Evolutionary conservation across 2,797 vertebrate species (phyloP), one percentile per base, ranked within the genome.

Genomic region (Natrix natrix): DNA sequence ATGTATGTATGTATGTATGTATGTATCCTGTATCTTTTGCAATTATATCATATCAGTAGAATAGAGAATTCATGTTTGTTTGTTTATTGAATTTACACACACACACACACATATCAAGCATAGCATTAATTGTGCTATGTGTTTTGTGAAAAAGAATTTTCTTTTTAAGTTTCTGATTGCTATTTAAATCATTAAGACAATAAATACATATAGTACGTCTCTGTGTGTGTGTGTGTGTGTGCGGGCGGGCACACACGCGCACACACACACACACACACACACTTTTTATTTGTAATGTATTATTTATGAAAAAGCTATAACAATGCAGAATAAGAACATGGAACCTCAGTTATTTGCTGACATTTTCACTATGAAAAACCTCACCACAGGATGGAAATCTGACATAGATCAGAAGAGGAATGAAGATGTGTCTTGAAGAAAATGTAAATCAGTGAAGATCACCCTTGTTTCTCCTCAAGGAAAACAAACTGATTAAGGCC

Each of bases 381-480:
- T 90, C 94, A 91, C 96, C 94, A 91, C 90, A 93, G 86, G 74
- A 94, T 96, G 96, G 94, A 95, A 96, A 93, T 96, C 91, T 88
- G n/a, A 91, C 91, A 5, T 94, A 96, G 92, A 95, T 94, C 95
- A 96, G 95, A 95, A 96, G 95, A 96, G 95, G 96, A 94, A 96
- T 92, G 96, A 97, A 97, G 96, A 96, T 92, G 5, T 93, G 94
- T 96, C 94, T 95, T 93, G 96, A 97, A 97, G 96, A 96, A 94
- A 94, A 93, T 92, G 1, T 97, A 93, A 95, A 20, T 93, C 87
- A 63, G 54, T 94, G 96, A 97, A 96, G 96, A 96, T 74, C 89
- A 91, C 90, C 88, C 94, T 94, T 92, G 86, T 92, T 89, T 93
- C 95, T 94, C 95, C 92, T 94, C 96, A 96, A 94, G 95, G 91